A percentile compares a stretch with the other conserved stretches of the same genome.
phyloP scores from a whole-genome alignment of 2,888 invertebrate species.

The Caenorhabditis sp. region DNA sequence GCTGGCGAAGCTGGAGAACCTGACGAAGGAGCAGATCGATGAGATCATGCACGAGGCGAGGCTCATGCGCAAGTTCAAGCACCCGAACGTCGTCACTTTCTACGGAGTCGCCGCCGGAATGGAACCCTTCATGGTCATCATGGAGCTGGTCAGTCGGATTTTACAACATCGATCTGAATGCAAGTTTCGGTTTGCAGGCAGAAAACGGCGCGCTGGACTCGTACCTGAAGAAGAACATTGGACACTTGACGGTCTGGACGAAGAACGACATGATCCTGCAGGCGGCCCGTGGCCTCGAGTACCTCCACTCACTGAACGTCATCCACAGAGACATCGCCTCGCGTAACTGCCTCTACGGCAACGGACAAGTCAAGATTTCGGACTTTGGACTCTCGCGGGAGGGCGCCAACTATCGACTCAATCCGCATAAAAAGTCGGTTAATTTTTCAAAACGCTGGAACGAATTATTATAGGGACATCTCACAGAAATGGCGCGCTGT shows the following conservation, averaged over 20 bases:
- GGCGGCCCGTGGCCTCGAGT: conserved; percentile 68
- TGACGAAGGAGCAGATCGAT: conserved; percentile 71
- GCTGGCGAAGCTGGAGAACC: conserved; percentile 63
- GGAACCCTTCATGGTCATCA: conserved; percentile 71
- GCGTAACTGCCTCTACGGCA: conserved; percentile 63
- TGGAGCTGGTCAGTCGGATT: conserved; percentile 67
- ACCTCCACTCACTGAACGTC: conserved; percentile 59
- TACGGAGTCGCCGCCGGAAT: conserved; percentile 61
- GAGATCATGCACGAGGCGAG: conserved; percentile 72
- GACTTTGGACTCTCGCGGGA: conserved; percentile 63
- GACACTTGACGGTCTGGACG: conserved; percentile 32
- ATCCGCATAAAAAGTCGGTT: conserved; percentile 52
- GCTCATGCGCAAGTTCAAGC: conserved; percentile 67
- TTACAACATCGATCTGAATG: too few species aligned
- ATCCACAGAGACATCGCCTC: conserved; percentile 63
- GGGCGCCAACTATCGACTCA: conserved; percentile 45
- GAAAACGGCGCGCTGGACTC: conserved; percentile 66
- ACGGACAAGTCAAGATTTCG: conserved; percentile 61
- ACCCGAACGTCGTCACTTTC: conserved; percentile 15
- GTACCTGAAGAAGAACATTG: conserved; percentile 64
- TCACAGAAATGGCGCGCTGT: too few species aligned
- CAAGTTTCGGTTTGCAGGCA: conserved; percentile 42
- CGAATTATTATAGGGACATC: too few species aligned
- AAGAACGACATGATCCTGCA: conserved; percentile 67
- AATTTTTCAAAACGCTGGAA: too few species aligned